Evolutionary conservation across 2,888 invertebrate species (phyloP).

Genomic region (Agrotis segetum): DNA sequence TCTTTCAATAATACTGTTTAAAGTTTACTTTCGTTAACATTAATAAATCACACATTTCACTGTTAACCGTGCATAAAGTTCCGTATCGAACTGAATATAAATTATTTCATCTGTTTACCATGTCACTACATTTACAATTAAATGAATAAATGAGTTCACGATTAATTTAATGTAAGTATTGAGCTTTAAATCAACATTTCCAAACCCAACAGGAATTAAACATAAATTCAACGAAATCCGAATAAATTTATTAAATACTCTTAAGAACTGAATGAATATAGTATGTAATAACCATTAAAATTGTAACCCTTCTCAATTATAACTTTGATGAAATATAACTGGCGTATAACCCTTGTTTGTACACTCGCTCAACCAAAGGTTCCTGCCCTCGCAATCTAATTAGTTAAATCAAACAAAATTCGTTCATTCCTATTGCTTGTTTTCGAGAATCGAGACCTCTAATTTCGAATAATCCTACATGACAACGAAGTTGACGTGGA

Average conservation of each 20-base stretch:
- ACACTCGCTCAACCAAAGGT: constrained; percentile 19
- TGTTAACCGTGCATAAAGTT: neutral
- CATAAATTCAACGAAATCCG: constrained; percentile 20
- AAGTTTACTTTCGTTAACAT: neutral
- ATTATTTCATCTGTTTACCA: constrained; percentile 33
- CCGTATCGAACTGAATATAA: constrained; percentile 9
- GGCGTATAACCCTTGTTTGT: constrained; percentile 44
- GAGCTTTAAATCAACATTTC: constrained; percentile 21
- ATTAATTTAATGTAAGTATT: constrained; percentile 39
- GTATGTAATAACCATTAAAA: constrained; percentile 32
- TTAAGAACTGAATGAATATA: constrained; percentile 19
- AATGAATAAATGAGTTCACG: constrained; percentile 22
- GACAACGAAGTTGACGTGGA: constrained; percentile 41
- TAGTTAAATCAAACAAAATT: constrained; percentile 50
- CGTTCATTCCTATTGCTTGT: constrained; percentile 45
- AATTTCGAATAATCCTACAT: constrained; percentile 59
- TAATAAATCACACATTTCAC: neutral
- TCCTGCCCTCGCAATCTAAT: constrained; percentile 34
- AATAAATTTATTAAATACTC: constrained; percentile 25
- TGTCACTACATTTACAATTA: constrained; percentile 27
- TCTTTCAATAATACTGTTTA: neutral
- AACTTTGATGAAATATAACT: constrained; percentile 51
- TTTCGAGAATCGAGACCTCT: constrained; percentile 26
- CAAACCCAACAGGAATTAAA: constrained; percentile 15
- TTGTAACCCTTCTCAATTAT: constrained; percentile 42